Evolutionary conservation across 2,797 vertebrate species (phyloP).

Genomic region (Sorex maritimensis): DNA sequence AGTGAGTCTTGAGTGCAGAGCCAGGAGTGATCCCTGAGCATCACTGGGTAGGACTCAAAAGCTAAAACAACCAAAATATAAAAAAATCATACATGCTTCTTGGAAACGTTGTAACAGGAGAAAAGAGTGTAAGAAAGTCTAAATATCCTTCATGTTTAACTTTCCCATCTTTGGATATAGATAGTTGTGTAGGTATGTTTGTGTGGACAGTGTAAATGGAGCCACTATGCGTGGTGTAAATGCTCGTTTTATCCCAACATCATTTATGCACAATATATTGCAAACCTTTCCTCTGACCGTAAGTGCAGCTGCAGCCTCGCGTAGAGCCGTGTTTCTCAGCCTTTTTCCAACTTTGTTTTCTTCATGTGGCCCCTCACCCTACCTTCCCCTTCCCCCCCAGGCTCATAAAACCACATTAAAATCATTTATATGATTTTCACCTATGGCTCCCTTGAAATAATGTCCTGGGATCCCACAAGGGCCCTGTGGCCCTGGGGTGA

Average conservation of each 20-base stretch:
- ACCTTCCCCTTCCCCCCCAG: no score
- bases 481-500: no score
- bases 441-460: no score
- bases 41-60: no score
- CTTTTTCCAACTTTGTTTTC: no score
- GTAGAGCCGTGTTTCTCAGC: background rate
- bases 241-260: background rate
- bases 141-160: background rate
- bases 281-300: background rate
- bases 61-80: background rate
- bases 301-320: background rate
- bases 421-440: no score
- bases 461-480: no score
- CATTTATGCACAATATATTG: background rate
- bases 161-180: background rate
- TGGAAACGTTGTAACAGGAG: constrained; percentile 67
- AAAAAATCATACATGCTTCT: background rate
- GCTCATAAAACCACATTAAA: no score
- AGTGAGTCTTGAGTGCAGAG: no score
- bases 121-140: constrained; percentile 59
- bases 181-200: background rate
- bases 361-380: no score
- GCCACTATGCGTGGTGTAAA: background rate
- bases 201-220: background rate
- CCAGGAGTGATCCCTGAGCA: no score